These are phyloP conservation scores for Oryzias javanicus DNA, from an alignment of 2,113 vertebrate species.

Conservation along the genomic window DNA sequence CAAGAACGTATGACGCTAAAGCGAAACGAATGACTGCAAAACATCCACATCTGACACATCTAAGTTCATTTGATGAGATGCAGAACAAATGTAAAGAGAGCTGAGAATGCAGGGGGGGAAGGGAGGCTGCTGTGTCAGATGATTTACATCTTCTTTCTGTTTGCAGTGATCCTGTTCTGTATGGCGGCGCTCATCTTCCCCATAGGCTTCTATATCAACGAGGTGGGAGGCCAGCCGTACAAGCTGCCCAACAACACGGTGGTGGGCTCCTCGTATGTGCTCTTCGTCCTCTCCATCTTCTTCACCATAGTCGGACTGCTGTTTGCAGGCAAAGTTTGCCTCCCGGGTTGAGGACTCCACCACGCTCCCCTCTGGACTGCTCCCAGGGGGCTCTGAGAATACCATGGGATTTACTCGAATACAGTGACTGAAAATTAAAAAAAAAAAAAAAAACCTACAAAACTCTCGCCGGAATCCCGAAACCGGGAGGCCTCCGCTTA, in stretches of 20 bases:
- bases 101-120: too few species aligned
- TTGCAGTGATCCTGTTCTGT: slow-evolving; percentile 92
- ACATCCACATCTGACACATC: too few species aligned
- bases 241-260: slow-evolving; percentile 99
- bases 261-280: slow-evolving; percentile 97
- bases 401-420: slow-evolving; percentile 49
- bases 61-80: too few species aligned
- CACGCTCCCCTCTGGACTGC: slow-evolving; percentile 49
- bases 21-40: too few species aligned
- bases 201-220: slow-evolving; percentile 88
- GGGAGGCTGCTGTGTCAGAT: too few species aligned
- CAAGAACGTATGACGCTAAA: too few species aligned
- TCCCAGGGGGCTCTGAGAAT: slow-evolving; percentile 49
- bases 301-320: slow-evolving; percentile 99
- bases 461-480: slow-evolving; percentile 54
- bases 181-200: slow-evolving; percentile 98
- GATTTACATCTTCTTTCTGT: slow-evolving; percentile 48
- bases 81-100: too few species aligned
- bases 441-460: slow-evolving; percentile 48
- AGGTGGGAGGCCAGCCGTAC: slow-evolving; percentile 98
- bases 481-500: slow-evolving; percentile 42
- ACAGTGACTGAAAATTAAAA: slow-evolving; percentile 54
- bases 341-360: slow-evolving; percentile 88
- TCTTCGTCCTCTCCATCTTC: slow-evolving; percentile 99
- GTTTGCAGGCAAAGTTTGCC: slow-evolving; percentile 98